Evolutionary conservation across 2,888 invertebrate genomes (phyloP).

Genomic region (Biston stratarius): DNA sequence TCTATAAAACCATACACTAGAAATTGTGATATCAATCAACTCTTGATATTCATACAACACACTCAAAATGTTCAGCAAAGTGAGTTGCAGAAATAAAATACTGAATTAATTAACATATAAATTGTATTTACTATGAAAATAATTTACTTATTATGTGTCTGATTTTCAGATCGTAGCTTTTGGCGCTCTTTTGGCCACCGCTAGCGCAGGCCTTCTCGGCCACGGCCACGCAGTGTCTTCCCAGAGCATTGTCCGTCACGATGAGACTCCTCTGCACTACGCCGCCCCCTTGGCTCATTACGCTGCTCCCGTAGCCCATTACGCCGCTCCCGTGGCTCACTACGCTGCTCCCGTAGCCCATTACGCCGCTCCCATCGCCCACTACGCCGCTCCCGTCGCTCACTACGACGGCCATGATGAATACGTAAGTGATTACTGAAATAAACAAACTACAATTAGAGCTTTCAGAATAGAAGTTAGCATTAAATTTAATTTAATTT

Average conservation of each 20-base stretch:
- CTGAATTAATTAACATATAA: not conserved
- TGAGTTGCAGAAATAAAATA: conserved; percentile 44
- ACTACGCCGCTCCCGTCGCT: conserved; percentile 22
- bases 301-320: conserved; percentile 43
- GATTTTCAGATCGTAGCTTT: conserved; percentile 71
- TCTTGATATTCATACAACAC: conserved; percentile 55
- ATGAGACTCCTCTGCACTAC: conserved; percentile 56
- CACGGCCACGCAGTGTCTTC: conserved; percentile 70
- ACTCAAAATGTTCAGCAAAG: conserved; percentile 74
- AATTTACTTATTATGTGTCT: not conserved
- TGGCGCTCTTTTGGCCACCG: conserved; percentile 73
- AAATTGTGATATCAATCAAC: conserved; percentile 61
- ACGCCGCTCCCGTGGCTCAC: conserved; percentile 53
- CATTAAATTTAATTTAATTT: conserved; percentile 11
- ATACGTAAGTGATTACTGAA: conserved; percentile 50
- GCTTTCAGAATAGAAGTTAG: not conserved
- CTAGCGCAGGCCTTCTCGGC: conserved; percentile 75
- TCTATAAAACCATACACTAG: conserved; percentile 54
- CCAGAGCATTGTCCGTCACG: conserved; percentile 70
- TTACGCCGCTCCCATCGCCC: conserved; percentile 48
- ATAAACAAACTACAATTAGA: not conserved
- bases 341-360: conserved; percentile 52
- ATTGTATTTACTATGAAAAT: not conserved
- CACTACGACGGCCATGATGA: conserved; percentile 52
- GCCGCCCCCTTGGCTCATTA: conserved; percentile 33